These are phyloP conservation scores for Leptocoma aspasia DNA, from an alignment of 2,113 vertebrate species.

Conservation along the genomic window DNA sequence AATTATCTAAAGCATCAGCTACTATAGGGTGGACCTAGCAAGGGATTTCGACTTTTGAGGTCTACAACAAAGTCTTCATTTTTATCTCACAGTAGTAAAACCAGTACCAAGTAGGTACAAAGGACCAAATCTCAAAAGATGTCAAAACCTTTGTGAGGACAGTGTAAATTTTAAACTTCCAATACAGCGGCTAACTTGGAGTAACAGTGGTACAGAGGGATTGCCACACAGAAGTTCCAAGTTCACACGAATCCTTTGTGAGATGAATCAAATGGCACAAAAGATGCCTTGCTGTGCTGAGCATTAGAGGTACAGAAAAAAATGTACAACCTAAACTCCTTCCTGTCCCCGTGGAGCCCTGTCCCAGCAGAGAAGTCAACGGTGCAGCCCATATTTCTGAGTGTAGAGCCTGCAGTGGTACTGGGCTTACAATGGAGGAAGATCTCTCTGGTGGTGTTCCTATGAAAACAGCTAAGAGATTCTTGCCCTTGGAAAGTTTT, in stretches of 20 bases:
- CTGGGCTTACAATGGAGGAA: not conserved
- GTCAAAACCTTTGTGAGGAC: not conserved
- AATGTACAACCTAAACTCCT: not conserved
- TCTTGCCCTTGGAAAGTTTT: not conserved
- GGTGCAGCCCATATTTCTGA: not conserved
- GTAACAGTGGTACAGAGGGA: not conserved
- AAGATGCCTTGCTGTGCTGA: not conserved
- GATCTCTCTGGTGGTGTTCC: not conserved
- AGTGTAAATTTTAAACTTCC: not conserved
- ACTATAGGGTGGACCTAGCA: not conserved
- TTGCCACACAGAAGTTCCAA: not conserved
- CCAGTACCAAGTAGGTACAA: not conserved
- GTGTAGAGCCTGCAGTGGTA: not conserved
- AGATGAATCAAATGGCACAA: not conserved
- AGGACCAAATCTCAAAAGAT: not conserved
- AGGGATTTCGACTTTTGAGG: not conserved
- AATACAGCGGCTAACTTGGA: not conserved
- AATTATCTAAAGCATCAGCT: not conserved
- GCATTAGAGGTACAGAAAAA: not conserved
- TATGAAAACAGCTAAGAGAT: not conserved
- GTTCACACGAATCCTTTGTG: not conserved
- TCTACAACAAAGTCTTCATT: not conserved
- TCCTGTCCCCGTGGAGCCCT: not conserved
- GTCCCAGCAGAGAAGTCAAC: not conserved
- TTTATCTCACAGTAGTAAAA: not conserved